Conservation (phyloP, 23 tunicate species). For the Trididemnum clinides region DNA sequence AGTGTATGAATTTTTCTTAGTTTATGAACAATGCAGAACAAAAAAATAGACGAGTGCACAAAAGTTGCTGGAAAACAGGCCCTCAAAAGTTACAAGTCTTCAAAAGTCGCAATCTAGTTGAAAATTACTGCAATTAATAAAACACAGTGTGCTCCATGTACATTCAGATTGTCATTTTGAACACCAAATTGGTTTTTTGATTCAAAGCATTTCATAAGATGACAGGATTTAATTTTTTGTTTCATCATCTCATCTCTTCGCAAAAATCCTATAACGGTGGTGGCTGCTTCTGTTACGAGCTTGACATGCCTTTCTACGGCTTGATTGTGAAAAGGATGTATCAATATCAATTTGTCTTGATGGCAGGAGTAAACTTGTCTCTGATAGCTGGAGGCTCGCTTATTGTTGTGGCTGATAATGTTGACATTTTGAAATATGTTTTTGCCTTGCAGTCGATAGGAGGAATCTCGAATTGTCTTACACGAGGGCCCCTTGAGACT, state of each 20-base stretch:
- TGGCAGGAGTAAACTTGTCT: not conserved
- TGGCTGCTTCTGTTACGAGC: not conserved
- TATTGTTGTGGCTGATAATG: not conserved
- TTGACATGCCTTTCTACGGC: not conserved
- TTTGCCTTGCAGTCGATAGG: not conserved
- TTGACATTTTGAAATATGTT: not conserved
- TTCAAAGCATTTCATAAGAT: not conserved
- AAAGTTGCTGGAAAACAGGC: not conserved
- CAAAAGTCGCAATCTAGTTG: not conserved
- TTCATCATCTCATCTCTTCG: not conserved
- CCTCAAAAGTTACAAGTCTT: not conserved
- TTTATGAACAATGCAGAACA: not conserved
- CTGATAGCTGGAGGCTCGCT: not conserved
- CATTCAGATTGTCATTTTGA: not conserved
- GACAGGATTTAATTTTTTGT: not conserved
- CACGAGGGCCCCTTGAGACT: not conserved
- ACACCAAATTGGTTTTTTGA: not conserved
- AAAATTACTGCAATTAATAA: not conserved
- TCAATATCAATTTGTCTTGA: not conserved
- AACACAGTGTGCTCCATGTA: not conserved
- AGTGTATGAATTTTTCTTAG: not conserved
- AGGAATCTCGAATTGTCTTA: not conserved
- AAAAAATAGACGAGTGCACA: not conserved
- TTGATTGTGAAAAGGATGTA: not conserved
- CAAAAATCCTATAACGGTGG: not conserved